Evolutionary conservation across 92 coral and sea anemone species (phyloP).

Genomic region (Epizoanthus scotinus): DNA sequence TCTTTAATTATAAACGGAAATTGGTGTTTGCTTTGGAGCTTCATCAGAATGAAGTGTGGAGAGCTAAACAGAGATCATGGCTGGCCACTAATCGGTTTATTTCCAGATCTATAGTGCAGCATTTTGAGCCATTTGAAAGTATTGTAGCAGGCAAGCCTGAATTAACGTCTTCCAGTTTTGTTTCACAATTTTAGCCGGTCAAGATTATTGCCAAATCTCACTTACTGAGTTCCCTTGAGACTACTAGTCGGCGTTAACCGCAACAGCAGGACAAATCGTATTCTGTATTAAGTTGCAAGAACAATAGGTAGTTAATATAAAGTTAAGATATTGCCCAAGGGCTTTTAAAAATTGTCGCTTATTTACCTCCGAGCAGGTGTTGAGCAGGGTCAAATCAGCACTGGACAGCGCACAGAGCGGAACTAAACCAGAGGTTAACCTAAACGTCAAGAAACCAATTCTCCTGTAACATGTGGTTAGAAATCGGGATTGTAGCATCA

Average conservation of each 20-base stretch:
- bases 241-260: not conserved
- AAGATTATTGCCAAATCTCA: not conserved
- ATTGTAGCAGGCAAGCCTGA: too few relatives aligned
- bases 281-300: slow-evolving; percentile 1
- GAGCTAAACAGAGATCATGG: too few relatives aligned
- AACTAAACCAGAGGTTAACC: not conserved
- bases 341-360: not conserved
- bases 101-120: too few relatives aligned
- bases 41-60: not conserved
- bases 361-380: slow-evolving; percentile 4
- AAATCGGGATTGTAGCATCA: slow-evolving; percentile 9
- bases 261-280: not conserved
- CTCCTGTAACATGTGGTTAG: slow-evolving; percentile 27
- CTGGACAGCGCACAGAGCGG: not conserved
- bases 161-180: not conserved
- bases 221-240: slow-evolving; percentile 4
- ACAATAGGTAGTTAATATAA: slow-evolving; percentile 16
- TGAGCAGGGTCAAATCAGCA: slow-evolving; percentile 1
- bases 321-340: not conserved
- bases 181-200: not conserved
- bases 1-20: slow-evolving; percentile 19
- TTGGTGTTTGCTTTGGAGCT: not conserved
- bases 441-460: not conserved
- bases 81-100: too few relatives aligned
- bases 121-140: too few relatives aligned